phyloP scores from a whole-genome alignment of 2,113 vertebrate genomes.

The Oxyruncus cristatus region DNA sequence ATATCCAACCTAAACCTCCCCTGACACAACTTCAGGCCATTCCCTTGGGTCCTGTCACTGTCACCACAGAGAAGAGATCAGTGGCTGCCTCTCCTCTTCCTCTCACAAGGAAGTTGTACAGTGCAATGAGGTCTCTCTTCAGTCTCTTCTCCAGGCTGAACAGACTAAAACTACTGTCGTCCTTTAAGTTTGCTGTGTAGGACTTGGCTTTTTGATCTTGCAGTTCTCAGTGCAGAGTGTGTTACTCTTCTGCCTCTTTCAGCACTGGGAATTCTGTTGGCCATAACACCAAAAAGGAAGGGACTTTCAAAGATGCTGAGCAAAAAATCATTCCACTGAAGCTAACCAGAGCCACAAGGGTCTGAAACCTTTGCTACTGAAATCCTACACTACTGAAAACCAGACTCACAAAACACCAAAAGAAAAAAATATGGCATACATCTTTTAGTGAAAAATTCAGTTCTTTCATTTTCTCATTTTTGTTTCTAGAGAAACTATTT shows the following conservation, averaged over 20 bases:
- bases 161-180: background rate
- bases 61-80: background rate
- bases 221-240: background rate
- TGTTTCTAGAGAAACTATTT: background rate
- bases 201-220: background rate
- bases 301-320: background rate
- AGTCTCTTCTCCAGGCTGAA: background rate
- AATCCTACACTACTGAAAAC: background rate
- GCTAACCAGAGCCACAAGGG: background rate
- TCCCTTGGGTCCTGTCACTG: background rate
- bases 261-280: background rate
- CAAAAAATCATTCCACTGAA: background rate
- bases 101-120: background rate
- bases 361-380: background rate
- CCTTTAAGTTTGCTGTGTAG: background rate
- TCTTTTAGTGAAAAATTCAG: background rate
- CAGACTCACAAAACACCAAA: background rate
- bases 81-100: background rate
- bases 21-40: background rate
- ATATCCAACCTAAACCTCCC: background rate
- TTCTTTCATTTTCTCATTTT: background rate
- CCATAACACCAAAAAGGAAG: background rate
- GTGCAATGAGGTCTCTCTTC: background rate
- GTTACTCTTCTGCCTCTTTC: background rate
- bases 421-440: fast-evolving